phyloP scores from a whole-genome alignment of 2,888 invertebrate genomes.

The Ditylenchus weischeri region DNA sequence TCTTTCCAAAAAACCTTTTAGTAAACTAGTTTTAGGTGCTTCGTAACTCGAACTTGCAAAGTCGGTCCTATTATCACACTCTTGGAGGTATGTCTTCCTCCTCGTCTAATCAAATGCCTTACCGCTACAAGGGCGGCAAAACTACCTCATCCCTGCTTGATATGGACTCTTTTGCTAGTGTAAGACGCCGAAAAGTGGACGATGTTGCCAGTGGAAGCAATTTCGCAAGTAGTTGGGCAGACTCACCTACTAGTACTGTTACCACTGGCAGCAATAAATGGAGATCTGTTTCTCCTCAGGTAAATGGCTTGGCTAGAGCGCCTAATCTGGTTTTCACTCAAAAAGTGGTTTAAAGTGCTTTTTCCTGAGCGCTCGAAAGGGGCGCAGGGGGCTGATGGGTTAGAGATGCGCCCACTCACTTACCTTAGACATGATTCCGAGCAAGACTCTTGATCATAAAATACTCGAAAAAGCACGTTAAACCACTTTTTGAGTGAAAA shows the following conservation, averaged over 20 bases:
- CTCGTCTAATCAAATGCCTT: conserved; percentile 11
- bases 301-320: neutral
- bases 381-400: too few relatives aligned
- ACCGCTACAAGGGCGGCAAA: conserved; percentile 16
- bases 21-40: conserved; percentile 13
- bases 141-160: conserved; percentile 21
- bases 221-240: neutral
- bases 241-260: neutral
- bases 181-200: conserved; percentile 22
- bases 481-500: too few relatives aligned
- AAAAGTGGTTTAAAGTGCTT: too few relatives aligned
- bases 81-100: neutral
- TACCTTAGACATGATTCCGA: too few relatives aligned
- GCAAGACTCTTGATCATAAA: too few relatives aligned
- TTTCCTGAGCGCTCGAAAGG: too few relatives aligned
- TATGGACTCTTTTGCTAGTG: conserved; percentile 37
- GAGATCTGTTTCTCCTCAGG: neutral
- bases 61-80: conserved; percentile 27
- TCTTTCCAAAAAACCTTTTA: neutral
- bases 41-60: conserved; percentile 37
- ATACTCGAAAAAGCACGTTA: too few relatives aligned
- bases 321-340: too few relatives aligned
- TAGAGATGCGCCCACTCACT: too few relatives aligned
- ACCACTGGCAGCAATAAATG: conserved; percentile 7
- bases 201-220: neutral